Conservation (phyloP, 2,113 vertebrate species). For the Felis chaus region DNA sequence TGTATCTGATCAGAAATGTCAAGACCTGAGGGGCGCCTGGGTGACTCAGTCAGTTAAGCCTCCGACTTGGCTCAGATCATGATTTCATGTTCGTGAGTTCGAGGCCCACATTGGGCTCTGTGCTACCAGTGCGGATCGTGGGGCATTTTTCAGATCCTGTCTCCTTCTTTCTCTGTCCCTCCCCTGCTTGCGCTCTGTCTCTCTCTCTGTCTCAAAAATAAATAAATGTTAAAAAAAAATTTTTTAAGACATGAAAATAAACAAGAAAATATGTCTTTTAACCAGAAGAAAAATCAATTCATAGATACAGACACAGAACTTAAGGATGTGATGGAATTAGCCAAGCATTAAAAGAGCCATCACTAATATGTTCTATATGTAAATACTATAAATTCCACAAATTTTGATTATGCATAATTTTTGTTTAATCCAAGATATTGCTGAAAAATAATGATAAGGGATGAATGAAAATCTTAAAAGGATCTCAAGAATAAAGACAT, state of each 20-base stretch:
- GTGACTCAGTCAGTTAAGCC: too few species aligned
- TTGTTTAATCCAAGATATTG: neutral
- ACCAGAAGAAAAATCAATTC: neutral
- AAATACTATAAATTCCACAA: neutral
- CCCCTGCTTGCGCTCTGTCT: too few species aligned
- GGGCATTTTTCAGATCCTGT: too few species aligned
- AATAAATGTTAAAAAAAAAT: too few species aligned
- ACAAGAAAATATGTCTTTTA: neutral
- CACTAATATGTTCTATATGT: neutral
- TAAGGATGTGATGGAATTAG: neutral
- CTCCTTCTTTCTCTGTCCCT: too few species aligned
- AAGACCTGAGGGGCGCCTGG: neutral
- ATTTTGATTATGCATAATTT: neutral
- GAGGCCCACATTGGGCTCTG: too few species aligned
- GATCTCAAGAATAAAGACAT: neutral
- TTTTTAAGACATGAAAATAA: neutral
- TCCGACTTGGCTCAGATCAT: too few species aligned
- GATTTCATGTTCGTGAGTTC: too few species aligned
- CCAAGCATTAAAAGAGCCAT: neutral
- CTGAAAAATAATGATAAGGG: neutral
- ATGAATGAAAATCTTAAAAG: neutral
- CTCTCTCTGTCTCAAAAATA: too few species aligned
- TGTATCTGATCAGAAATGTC: neutral
- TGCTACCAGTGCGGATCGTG: too few species aligned
- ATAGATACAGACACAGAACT: neutral